Evolutionary conservation across 2,888 invertebrate species (phyloP), one percentile per base, ranked within the genome.

Genomic region (Carpatolechia fugitivella): DNA sequence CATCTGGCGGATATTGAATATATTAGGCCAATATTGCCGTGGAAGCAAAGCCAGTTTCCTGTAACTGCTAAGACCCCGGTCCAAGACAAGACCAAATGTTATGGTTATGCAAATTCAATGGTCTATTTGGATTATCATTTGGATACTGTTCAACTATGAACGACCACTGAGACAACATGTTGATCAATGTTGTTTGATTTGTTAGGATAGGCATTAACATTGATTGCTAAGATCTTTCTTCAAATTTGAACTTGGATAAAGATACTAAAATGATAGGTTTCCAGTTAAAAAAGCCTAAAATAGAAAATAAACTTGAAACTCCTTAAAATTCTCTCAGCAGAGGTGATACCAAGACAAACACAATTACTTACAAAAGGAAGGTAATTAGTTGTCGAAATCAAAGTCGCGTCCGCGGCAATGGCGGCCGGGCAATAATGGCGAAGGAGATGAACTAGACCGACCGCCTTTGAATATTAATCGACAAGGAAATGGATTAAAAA

Each of bases 401-500:
- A 88, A 88, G 85, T 57, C 63, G 58, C 59, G 72, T 65, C 67
- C 65, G 61, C 65, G 74, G 61, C 65, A 73, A 76, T 73, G 79
- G 69, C 80, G 85, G 79, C 86, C 86, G 72, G 75, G 82, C 84
- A 85, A 89, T 90, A 89, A 85, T 80, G 77, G 77, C 63, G 68
- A 59, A 90, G 91, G 91, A 91, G 91, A 91, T 91, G 91, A 91
- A 83, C 89, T 91, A 91, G 91, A 90, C 91, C 66, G 80, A 69
- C 72, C 88, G 82, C 76, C 88, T 70, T 79, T 91, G 91, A 91
- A 91, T 91, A 90, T 91, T 91, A 91, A 91, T 91, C 85, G 85
- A 79, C 87, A 69, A 81, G 90, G 90, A 90, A 90, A 91, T 90
- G 87, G 91, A 91, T 91, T 91, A 91, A 91, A 89, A 89, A 89